Percentiles rank a stretch among this genome's conserved stretches.
Conservation (phyloP, 2,797 vertebrate genomes). For the Alcedo atthis region DNA sequence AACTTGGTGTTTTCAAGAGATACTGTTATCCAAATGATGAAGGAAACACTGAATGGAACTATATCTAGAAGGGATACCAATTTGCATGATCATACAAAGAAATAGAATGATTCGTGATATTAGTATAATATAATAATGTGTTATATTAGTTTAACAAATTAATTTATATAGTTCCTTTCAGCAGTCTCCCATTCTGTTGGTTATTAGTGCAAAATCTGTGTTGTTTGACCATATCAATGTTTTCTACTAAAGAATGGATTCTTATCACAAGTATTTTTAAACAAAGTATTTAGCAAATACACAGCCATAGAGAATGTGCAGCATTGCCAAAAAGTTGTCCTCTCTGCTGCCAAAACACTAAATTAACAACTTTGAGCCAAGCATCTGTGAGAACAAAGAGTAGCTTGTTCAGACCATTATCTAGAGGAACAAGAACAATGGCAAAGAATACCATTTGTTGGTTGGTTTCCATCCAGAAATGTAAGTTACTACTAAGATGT, state of each 20-base stretch:
- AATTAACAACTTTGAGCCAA: background rate
- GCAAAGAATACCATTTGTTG: background rate
- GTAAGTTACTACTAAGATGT: background rate
- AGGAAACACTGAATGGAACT: background rate
- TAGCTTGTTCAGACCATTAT: background rate
- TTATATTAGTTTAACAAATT: background rate
- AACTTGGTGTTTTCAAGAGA: background rate
- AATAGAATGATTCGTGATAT: background rate
- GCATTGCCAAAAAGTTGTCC: background rate
- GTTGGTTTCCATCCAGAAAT: background rate
- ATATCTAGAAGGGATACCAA: background rate
- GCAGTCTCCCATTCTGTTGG: background rate
- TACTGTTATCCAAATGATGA: background rate
- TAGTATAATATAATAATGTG: background rate
- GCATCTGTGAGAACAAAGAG: background rate
- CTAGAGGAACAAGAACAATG: background rate
- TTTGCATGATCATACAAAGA: background rate
- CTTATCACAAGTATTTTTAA: background rate
- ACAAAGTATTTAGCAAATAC: background rate
- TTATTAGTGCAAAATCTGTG: background rate
- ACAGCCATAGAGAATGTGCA: background rate
- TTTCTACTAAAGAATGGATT: background rate
- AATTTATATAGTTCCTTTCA: background rate
- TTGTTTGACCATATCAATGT: background rate
- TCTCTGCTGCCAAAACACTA: background rate